phyloP scores from a whole-genome alignment of 2,888 invertebrate genomes.

The Lasioglossum vierecki region DNA sequence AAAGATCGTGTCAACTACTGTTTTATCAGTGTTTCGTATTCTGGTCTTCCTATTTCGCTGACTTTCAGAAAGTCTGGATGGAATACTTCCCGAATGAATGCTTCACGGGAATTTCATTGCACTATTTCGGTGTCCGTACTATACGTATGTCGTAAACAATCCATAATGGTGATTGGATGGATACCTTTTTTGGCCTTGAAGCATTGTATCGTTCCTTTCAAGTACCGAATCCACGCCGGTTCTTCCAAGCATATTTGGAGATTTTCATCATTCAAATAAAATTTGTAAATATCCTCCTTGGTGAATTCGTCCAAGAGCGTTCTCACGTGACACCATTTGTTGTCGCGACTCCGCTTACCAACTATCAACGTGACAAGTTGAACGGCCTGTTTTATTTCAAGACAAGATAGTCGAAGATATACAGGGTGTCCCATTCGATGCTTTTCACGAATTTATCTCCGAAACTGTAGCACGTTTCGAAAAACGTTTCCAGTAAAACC shows the following conservation, averaged over 20 bases:
- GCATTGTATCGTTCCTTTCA: conserved; percentile 49
- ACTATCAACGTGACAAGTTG: conserved; percentile 65
- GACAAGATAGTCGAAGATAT: conserved; percentile 43
- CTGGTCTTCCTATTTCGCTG: not conserved
- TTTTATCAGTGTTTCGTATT: not conserved
- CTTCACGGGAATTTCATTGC: not conserved
- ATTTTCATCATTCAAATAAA: conserved; percentile 28
- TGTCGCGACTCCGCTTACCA: conserved; percentile 46
- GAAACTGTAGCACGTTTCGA: not conserved
- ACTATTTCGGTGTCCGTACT: not conserved
- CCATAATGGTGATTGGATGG: not conserved
- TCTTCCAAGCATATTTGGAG: conserved; percentile 10
- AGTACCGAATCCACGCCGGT: conserved; percentile 40
- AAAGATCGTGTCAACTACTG: not conserved
- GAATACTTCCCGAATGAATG: not conserved
- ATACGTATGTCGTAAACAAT: not conserved
- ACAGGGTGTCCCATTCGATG: not conserved
- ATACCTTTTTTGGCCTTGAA: conserved; percentile 58
- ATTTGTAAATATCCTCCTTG: conserved; percentile 11
- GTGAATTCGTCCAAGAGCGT: conserved; percentile 31
- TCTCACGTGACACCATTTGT: conserved; percentile 57
- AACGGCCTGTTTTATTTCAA: conserved; percentile 61
- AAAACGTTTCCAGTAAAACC: not conserved
- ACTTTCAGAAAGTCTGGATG: not conserved
- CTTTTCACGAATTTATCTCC: not conserved